Percentiles rank a stretch among this genome's conserved stretches.
Evolutionary conservation across 2,888 invertebrate species (phyloP).

Genomic region (Epistrophe grossulariae): DNA sequence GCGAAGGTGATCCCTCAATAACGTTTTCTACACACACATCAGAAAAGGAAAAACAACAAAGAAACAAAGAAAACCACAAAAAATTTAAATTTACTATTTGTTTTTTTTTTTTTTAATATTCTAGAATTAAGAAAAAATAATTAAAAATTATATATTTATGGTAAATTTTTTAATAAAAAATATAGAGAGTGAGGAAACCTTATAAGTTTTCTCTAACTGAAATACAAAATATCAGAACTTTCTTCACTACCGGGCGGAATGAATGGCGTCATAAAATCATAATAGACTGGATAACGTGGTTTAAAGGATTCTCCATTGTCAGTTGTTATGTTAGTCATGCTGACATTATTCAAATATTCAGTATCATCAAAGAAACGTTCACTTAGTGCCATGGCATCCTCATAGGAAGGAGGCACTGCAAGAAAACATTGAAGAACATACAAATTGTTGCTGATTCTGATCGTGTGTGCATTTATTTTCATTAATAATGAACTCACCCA

Average conservation of each 20-base stretch:
- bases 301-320: conserved; percentile 81
- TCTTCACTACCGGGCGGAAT: conserved; percentile 84
- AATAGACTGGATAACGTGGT: conserved; percentile 83
- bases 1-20: conserved; percentile 79
- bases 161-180: background rate
- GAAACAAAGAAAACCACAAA: conserved; percentile 59
- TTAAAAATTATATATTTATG: background rate
- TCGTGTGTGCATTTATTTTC: background rate
- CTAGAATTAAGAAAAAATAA: background rate
- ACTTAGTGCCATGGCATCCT: conserved; percentile 83
- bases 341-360: conserved; percentile 81
- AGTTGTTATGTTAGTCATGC: conserved; percentile 82
- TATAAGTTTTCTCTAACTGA: conserved; percentile 66
- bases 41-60: conserved; percentile 54
- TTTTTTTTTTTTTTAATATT: conserved; percentile 14
- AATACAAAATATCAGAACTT: conserved; percentile 74
- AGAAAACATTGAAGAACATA: background rate
- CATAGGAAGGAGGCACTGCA: conserved; percentile 83
- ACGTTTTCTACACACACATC: conserved; percentile 64
- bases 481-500: conserved; percentile 78
- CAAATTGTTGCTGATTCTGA: background rate
- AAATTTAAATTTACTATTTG: conserved; percentile 44
- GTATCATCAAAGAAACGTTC: conserved; percentile 83
- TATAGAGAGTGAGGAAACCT: conserved; percentile 24
- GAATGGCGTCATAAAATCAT: conserved; percentile 83